These are phyloP conservation scores for Emydoidea blandingii DNA, from an alignment of 2,797 vertebrate species.

Conservation along the genomic window DNA sequence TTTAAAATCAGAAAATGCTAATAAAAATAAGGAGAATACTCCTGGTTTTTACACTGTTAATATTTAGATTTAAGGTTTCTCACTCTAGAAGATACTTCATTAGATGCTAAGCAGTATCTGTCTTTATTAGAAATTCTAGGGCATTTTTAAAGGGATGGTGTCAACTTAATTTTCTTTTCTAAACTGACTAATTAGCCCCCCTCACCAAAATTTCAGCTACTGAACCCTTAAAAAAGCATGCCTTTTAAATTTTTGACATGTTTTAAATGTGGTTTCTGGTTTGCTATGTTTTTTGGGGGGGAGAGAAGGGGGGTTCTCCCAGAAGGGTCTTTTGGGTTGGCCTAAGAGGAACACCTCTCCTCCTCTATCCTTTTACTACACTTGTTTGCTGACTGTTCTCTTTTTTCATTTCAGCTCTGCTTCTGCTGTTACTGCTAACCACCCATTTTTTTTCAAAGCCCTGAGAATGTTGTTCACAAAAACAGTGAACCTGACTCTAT, in stretches of 20 bases:
- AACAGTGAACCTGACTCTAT: background rate
- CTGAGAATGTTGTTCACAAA: background rate
- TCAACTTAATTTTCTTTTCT: background rate
- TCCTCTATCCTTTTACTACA: background rate
- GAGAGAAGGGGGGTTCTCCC: background rate
- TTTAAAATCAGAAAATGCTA: background rate
- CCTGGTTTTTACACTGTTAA: background rate
- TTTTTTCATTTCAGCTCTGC: constrained; percentile 15
- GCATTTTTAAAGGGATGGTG: background rate
- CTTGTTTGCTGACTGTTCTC: background rate
- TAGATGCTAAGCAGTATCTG: background rate
- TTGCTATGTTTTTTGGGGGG: background rate
- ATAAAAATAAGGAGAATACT: background rate
- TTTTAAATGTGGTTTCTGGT: background rate
- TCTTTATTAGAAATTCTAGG: background rate
- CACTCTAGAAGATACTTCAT: background rate
- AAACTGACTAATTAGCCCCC: background rate
- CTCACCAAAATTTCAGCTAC: background rate
- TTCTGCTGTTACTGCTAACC: constrained; percentile 24
- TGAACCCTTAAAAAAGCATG: background rate
- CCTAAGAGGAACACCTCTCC: background rate
- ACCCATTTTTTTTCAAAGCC: background rate
- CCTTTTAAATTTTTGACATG: background rate
- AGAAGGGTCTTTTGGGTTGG: background rate
- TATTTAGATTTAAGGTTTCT: background rate